These are phyloP conservation scores for Diabrotica balteata DNA, from an alignment of 2,888 invertebrate species.

Conservation along the genomic window DNA sequence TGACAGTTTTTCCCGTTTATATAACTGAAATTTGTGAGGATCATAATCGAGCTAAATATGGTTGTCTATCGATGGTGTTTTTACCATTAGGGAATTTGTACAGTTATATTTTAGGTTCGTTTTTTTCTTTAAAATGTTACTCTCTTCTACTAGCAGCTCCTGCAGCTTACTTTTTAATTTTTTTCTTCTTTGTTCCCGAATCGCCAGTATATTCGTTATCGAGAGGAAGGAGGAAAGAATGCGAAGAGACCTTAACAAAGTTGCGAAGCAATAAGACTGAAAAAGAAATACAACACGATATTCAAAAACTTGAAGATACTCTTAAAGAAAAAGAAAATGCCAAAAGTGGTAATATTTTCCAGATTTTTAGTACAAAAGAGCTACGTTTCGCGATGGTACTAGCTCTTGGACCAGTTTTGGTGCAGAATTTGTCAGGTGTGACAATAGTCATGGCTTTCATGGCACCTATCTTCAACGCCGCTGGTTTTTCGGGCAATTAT, in stretches of 20 bases:
- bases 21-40: conserved; percentile 30
- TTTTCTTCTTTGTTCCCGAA: conserved; percentile 25
- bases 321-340: not conserved
- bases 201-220: conserved; percentile 20
- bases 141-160: conserved; percentile 25
- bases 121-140: conserved; percentile 12
- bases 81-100: conserved; percentile 29
- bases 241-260: conserved; percentile 15
- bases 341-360: not conserved
- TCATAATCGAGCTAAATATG: conserved; percentile 29
- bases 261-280: conserved; percentile 14
- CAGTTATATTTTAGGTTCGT: conserved; percentile 26
- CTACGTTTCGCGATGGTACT: conserved; percentile 67
- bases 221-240: conserved; percentile 1
- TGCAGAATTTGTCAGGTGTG: conserved; percentile 28
- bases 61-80: conserved; percentile 22
- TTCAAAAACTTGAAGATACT: conserved; percentile 12
- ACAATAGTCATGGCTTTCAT: conserved; percentile 28
- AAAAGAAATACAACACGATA: conserved; percentile 20
- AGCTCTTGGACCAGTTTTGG: conserved; percentile 54
- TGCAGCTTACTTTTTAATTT: conserved; percentile 8
- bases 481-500: conserved; percentile 58
- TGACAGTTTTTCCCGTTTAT: conserved; percentile 21
- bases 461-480: conserved; percentile 29
- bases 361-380: conserved; percentile 11